These are phyloP conservation scores for Trichopoda pennipes DNA, from an alignment of 2,888 invertebrate genomes.

Conservation along the genomic window DNA sequence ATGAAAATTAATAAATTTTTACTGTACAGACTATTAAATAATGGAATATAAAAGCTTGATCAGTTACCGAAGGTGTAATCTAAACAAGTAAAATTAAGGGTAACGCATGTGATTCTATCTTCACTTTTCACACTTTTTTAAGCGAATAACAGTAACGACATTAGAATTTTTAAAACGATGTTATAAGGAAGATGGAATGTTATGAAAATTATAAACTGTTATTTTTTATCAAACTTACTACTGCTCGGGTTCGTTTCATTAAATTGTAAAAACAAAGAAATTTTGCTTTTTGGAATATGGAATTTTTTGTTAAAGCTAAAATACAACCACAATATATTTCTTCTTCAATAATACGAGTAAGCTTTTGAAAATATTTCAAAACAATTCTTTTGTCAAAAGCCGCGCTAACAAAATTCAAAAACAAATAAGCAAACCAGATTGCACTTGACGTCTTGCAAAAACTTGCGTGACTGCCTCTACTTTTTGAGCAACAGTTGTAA, in stretches of 20 bases:
- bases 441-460: constrained; percentile 47
- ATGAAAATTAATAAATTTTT: too few species aligned
- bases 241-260: background rate
- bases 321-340: background rate
- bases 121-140: constrained; percentile 30
- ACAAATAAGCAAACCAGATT: constrained; percentile 40
- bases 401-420: constrained; percentile 42
- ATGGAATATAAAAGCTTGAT: too few species aligned
- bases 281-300: constrained; percentile 19
- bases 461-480: constrained; percentile 52
- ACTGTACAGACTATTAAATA: too few species aligned
- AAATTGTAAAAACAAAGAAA: background rate
- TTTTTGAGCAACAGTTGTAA: constrained; percentile 33
- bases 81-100: too few species aligned
- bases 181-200: background rate
- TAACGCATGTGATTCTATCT: too few species aligned
- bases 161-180: background rate
- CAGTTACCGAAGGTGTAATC: too few species aligned
- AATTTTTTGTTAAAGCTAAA: constrained; percentile 25
- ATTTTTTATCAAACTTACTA: background rate
- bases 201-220: background rate
- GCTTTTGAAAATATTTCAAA: constrained; percentile 60
- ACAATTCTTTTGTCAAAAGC: constrained; percentile 65
- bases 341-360: too few species aligned
- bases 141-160: background rate